Evolutionary conservation across 1,140 invertebrate genomes (phyloP).

Genomic region (Pachypsylla venusta): DNA sequence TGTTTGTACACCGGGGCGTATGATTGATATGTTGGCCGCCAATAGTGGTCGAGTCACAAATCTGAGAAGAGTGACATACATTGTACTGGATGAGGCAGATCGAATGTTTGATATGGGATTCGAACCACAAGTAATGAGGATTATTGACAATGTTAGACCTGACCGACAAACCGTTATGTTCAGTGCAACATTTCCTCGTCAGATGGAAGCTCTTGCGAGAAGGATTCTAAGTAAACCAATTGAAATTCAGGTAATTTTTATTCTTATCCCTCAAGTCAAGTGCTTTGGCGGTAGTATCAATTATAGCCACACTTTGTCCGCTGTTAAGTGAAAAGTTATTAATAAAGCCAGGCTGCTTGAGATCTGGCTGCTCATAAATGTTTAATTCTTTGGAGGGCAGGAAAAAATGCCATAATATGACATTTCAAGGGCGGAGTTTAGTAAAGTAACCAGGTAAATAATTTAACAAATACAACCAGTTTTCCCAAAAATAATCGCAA

Average conservation of each 20-base stretch:
- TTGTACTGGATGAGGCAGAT: conserved; percentile 97
- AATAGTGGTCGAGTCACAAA: conserved; percentile 96
- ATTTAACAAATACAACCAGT: too few relatives aligned
- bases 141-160: conserved; percentile 92
- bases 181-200: conserved; percentile 94
- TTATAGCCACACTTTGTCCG: too few relatives aligned
- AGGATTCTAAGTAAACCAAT: conserved; percentile 88
- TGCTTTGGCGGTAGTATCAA: too few relatives aligned
- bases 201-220: conserved; percentile 96
- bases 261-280: too few relatives aligned
- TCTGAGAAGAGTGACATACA: conserved; percentile 83
- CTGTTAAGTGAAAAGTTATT: too few relatives aligned
- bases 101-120: conserved; percentile 99
- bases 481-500: too few relatives aligned
- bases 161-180: conserved; percentile 98
- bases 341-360: too few relatives aligned
- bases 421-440: too few relatives aligned
- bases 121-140: conserved; percentile 96
- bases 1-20: conserved; percentile 95
- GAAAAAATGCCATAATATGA: too few relatives aligned
- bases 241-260: conserved; percentile 83
- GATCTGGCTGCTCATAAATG: too few relatives aligned
- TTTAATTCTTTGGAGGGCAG: too few relatives aligned
- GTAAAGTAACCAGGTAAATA: too few relatives aligned
- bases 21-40: conserved; percentile 99